These are phyloP conservation scores for Nephotettix cincticeps DNA, from an alignment of 1,140 invertebrate genomes.

Conservation along the genomic window DNA sequence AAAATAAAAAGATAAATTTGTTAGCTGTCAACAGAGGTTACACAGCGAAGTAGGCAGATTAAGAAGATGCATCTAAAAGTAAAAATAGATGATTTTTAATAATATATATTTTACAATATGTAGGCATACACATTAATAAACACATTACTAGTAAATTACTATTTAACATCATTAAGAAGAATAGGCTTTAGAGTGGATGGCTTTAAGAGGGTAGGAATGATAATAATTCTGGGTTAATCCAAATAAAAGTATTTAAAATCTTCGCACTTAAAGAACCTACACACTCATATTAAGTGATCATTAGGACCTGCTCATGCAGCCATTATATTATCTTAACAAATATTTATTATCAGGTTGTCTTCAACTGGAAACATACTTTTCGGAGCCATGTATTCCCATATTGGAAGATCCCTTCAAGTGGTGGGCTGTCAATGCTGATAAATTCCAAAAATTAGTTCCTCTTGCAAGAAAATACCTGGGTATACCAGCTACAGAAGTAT, in stretches of 20 bases:
- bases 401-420: background rate
- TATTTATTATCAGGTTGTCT: background rate
- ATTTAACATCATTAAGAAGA: background rate
- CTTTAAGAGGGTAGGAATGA: too few species aligned
- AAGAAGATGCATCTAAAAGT: background rate
- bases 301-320: too few species aligned
- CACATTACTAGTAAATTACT: background rate
- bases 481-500: constrained; percentile 1
- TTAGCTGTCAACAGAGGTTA: background rate
- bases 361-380: background rate
- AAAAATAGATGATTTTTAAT: background rate
- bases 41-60: background rate
- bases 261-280: background rate
- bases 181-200: too few species aligned
- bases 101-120: background rate
- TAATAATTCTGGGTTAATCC: too few species aligned
- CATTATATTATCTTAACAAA: background rate
- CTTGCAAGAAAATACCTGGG: background rate
- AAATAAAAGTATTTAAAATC: too few species aligned
- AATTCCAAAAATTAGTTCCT: background rate
- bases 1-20: too few species aligned
- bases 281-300: background rate
- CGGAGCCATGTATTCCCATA: background rate
- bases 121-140: background rate
- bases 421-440: background rate